Conservation (phyloP, 92 coral and sea anemone genomes). For the Heliopora coerulea region DNA sequence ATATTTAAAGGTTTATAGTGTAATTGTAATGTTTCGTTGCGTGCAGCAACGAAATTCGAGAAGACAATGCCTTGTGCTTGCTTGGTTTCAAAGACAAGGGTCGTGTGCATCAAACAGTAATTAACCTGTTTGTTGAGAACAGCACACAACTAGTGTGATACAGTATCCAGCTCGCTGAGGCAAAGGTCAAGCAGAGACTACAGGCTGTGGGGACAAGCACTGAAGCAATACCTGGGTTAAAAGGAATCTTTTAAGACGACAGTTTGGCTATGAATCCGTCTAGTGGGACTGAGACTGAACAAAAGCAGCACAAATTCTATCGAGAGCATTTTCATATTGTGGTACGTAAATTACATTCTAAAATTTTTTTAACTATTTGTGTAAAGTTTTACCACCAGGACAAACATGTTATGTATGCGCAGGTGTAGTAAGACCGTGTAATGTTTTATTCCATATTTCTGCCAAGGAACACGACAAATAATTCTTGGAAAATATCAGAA, state of each 20-base stretch:
- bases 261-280: conserved; percentile 47
- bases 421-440: too few relatives aligned
- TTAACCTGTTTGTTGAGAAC: conserved; percentile 45
- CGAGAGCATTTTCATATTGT: conserved; percentile 55
- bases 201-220: conserved; percentile 43
- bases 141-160: conserved; percentile 47
- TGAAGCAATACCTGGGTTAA: conserved; percentile 42
- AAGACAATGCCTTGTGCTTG: conserved; percentile 49
- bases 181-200: conserved; percentile 44
- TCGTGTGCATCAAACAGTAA: conserved; percentile 56
- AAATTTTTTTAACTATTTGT: too few relatives aligned
- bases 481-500: conserved; percentile 50
- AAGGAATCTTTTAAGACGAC: conserved; percentile 38
- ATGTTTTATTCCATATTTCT: too few relatives aligned
- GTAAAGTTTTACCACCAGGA: too few relatives aligned
- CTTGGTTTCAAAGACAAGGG: conserved; percentile 61
- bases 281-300: conserved; percentile 48
- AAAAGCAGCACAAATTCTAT: conserved; percentile 52
- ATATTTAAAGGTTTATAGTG: too few relatives aligned
- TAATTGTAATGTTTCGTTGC: too few relatives aligned
- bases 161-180: conserved; percentile 33
- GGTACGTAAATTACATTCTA: conserved; percentile 38
- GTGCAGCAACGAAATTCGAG: too few relatives aligned
- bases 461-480: conserved; percentile 53
- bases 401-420: too few relatives aligned